A percentile compares a stretch with the other conserved stretches of the same genome.
phyloP scores from a whole-genome alignment of 2,113 vertebrate genomes.

The Rhagologus leucostigma region DNA sequence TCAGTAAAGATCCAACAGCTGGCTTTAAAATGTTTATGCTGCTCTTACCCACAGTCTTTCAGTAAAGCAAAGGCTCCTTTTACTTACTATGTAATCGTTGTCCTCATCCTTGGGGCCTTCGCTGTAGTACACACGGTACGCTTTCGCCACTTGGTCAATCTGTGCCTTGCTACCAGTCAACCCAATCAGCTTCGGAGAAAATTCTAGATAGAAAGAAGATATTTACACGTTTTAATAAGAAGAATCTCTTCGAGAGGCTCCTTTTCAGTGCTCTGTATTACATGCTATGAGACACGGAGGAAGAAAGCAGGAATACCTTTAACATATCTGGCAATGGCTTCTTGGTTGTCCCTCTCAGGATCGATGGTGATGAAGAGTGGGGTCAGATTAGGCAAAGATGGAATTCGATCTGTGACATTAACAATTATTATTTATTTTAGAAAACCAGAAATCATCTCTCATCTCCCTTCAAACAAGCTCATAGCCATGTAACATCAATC shows the following conservation, averaged over 20 bases:
- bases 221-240: background rate
- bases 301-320: conserved; percentile 78
- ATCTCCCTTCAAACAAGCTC: background rate
- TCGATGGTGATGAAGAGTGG: conserved; percentile 95
- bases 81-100: conserved; percentile 95
- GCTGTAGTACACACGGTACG: conserved; percentile 93
- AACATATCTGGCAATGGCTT: conserved; percentile 86
- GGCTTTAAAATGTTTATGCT: background rate
- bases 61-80: background rate
- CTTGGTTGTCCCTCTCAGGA: conserved; percentile 85
- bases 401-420: conserved; percentile 78
- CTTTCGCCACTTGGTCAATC: conserved; percentile 83
- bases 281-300: background rate
- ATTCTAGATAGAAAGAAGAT: conserved; percentile 75
- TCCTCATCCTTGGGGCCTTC: conserved; percentile 96
- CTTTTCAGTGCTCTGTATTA: background rate
- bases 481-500: background rate
- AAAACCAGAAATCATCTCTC: background rate
- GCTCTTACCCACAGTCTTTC: background rate
- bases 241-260: background rate
- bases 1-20: background rate
- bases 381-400: conserved; percentile 84
- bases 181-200: conserved; percentile 92
- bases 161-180: conserved; percentile 83
- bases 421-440: background rate